These are phyloP conservation scores for Carassius gibelio DNA, from an alignment of 2,113 vertebrate genomes.

Conservation along the genomic window DNA sequence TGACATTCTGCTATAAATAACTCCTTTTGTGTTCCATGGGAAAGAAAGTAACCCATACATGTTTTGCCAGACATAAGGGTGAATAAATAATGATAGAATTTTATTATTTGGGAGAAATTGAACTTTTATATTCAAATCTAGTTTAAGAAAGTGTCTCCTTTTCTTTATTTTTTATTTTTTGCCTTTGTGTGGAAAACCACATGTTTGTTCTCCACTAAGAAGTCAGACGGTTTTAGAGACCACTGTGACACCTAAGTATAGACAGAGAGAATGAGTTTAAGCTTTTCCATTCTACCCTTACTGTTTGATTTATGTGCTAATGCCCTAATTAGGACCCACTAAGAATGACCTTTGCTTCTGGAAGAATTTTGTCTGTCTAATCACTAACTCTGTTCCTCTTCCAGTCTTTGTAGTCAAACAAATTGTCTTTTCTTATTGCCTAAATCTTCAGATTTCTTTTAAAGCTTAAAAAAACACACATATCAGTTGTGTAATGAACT, in stretches of 20 bases:
- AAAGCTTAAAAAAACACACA: too few species aligned
- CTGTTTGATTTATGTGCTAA: conserved; percentile 10
- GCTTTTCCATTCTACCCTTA: not conserved
- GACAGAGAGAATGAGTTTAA: not conserved
- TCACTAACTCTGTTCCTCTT: not conserved
- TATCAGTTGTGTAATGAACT: too few species aligned
- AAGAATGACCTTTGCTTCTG: conserved; percentile 20
- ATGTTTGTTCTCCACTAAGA: conserved; percentile 22
- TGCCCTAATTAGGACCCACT: conserved; percentile 2
- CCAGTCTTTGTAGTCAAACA: not conserved
- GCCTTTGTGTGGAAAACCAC: not conserved
- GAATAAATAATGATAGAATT: not conserved
- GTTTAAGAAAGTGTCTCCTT: not conserved
- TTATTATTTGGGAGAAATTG: not conserved
- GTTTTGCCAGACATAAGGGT: not conserved
- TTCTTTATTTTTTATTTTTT: not conserved
- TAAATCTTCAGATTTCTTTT: too few species aligned
- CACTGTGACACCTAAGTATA: not conserved
- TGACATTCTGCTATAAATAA: not conserved
- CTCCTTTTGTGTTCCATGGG: not conserved
- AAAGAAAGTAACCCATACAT: not conserved
- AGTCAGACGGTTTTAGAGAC: not conserved
- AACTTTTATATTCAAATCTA: not conserved
- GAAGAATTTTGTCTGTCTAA: conserved; percentile 2
- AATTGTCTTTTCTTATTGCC: not conserved